These are phyloP conservation scores for Ctena decussata DNA, from an alignment of 2,888 invertebrate species.

Conservation along the genomic window DNA sequence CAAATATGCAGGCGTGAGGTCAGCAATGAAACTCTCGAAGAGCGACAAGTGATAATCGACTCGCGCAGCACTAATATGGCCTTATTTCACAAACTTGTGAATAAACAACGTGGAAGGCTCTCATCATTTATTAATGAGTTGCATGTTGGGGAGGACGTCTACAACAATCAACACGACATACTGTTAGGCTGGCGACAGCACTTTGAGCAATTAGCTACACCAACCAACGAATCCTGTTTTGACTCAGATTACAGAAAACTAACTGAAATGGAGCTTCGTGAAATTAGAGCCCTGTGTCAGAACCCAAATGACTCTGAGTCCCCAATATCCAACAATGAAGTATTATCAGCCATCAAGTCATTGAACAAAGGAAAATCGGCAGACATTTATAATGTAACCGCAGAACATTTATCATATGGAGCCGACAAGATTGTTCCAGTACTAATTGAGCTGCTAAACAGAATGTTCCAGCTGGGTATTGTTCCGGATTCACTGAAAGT, in stretches of 20 bases:
- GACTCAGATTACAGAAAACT: background rate
- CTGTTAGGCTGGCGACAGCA: background rate
- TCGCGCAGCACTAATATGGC: background rate
- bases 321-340: background rate
- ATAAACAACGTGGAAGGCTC: background rate
- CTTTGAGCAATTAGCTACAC: background rate
- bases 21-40: background rate
- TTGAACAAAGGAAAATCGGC: constrained; percentile 7
- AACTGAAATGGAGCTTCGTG: background rate
- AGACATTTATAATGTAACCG: background rate
- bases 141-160: background rate
- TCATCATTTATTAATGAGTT: background rate
- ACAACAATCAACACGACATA: background rate
- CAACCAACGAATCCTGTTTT: background rate
- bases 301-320: background rate
- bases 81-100: constrained; percentile 3
- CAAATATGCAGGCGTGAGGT: background rate
- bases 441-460: background rate
- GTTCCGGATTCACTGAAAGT: background rate
- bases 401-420: background rate
- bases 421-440: background rate
- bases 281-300: background rate
- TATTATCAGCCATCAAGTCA: background rate
- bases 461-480: background rate
- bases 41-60: background rate